Percentiles rank a stretch among this genome's conserved stretches.
Conservation (phyloP, 2,888 invertebrate genomes). For the Mycalesis mineus region DNA sequence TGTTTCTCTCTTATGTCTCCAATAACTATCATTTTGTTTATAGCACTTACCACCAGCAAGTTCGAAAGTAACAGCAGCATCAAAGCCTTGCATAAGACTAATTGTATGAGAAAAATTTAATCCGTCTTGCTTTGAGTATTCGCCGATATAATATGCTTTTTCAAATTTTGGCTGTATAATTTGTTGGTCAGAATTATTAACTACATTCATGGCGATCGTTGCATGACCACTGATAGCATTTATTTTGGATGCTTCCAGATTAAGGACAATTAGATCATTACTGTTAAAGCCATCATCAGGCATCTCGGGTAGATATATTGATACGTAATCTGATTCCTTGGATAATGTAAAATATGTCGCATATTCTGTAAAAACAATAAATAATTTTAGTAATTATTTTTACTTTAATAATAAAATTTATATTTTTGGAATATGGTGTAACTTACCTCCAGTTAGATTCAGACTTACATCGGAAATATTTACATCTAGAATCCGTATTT, state of each 20-base stretch:
- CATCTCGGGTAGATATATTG: slow-evolving; percentile 4
- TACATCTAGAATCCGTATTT: slow-evolving; percentile 14
- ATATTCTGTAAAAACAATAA: slow-evolving; percentile 6
- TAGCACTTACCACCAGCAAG: slow-evolving; percentile 39
- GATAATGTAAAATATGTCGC: slow-evolving; percentile 7
- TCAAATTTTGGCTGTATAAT: slow-evolving; percentile 33
- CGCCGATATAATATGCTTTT: slow-evolving; percentile 37
- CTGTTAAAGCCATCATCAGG: slow-evolving; percentile 11
- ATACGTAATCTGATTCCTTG: not conserved
- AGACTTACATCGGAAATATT: not conserved
- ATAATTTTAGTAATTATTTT: not conserved
- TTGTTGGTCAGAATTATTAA: slow-evolving; percentile 14
- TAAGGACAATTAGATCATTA: slow-evolving; percentile 28
- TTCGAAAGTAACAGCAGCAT: slow-evolving; percentile 36
- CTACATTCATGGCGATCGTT: slow-evolving; percentile 30
- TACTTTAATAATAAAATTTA: no score
- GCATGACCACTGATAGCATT: slow-evolving; percentile 29
- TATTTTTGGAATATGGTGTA: not conserved
- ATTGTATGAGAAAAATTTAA: slow-evolving; percentile 36
- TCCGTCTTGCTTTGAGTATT: slow-evolving; percentile 34
- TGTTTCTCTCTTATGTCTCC: not conserved
- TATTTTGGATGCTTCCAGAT: slow-evolving; percentile 28
- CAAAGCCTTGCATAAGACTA: slow-evolving; percentile 36
- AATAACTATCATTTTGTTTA: not conserved
- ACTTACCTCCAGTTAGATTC: slow-evolving; percentile 8